Evolutionary conservation across 1,140 invertebrate species (phyloP), one percentile per base, ranked within the genome.

Genomic region (Diachasmimorpha longicaudata): DNA sequence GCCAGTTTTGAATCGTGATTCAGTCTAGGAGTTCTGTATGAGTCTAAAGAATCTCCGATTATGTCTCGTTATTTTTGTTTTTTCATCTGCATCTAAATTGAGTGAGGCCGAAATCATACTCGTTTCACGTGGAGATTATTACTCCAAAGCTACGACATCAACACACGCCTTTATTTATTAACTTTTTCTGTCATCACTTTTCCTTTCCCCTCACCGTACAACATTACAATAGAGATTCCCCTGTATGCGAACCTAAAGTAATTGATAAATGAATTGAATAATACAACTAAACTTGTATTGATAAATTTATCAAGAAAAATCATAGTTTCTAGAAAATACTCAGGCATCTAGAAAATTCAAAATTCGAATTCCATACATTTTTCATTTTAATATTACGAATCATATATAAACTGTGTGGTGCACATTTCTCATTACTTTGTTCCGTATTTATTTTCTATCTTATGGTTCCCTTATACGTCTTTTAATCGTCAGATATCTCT

Each of bases 31-130:
- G 14, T 72, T 46, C 46, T 52, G 44, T 72, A 72, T 36, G 44
- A 55, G 48, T 71, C 44, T 71, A 71, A 25, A 16, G 48, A 36
- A 46, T 48, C 36, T 8, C n/a, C 36, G 36, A 37, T 68, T 68
- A 39, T 68, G 48, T 68, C 31, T 68, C n/a, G n/a, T 37, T 68
- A 39, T 37, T 39, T 68, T 68, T n/a, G n/a, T n/a, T 66, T 36
- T 31, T 72, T 36, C 23, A 31, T 31, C 21, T 58, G 4, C 10
- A 31, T 55, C 21, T 39, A 73, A 66, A 6, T 73, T 73, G 58
- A 73, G 55, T 73, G 71, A 73, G 71, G 71, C 71, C 71, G 36
- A 68, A 73, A 73, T 63, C 11, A 66, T 73, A 73, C 23, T 63
- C 52, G 52, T 63, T 73, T 42, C 37, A 19, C 58, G 52, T 23